Conservation (phyloP, 1,140 invertebrate species). For the Archivesica marissinica region DNA sequence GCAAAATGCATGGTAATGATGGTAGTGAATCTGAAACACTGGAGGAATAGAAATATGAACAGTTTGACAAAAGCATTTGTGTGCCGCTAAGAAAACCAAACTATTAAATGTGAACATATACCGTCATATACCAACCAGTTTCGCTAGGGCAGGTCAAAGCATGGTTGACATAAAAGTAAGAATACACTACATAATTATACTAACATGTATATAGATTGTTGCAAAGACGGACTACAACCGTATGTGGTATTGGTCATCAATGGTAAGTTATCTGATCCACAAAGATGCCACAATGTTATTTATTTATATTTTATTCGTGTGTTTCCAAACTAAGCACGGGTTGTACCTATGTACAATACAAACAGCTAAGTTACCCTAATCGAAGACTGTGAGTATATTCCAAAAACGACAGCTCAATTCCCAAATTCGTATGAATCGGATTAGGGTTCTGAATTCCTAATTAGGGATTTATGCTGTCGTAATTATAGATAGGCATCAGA, state of each 20-base stretch:
- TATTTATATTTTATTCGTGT: conserved; percentile 27
- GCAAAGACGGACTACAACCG: background rate
- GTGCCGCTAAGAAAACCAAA: background rate
- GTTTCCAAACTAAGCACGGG: background rate
- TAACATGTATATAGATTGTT: conserved; percentile 4
- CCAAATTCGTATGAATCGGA: background rate
- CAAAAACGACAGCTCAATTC: background rate
- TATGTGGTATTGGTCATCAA: conserved; percentile 35
- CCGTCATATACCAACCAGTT: background rate
- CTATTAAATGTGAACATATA: background rate
- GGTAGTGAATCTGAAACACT: background rate
- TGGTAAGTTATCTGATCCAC: conserved; percentile 21
- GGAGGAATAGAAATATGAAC: background rate
- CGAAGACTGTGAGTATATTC: background rate
- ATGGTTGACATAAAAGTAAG: background rate
- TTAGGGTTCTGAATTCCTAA: conserved; percentile 2
- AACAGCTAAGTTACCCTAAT: background rate
- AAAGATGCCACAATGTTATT: background rate
- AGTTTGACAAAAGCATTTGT: background rate
- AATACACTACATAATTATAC: background rate
- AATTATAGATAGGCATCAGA: no score
- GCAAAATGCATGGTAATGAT: background rate
- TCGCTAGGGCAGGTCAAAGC: background rate
- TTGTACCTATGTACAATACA: background rate
- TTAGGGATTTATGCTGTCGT: conserved; percentile 15